Conservation (phyloP, 2,888 invertebrate genomes). For the Biston betularia region DNA sequence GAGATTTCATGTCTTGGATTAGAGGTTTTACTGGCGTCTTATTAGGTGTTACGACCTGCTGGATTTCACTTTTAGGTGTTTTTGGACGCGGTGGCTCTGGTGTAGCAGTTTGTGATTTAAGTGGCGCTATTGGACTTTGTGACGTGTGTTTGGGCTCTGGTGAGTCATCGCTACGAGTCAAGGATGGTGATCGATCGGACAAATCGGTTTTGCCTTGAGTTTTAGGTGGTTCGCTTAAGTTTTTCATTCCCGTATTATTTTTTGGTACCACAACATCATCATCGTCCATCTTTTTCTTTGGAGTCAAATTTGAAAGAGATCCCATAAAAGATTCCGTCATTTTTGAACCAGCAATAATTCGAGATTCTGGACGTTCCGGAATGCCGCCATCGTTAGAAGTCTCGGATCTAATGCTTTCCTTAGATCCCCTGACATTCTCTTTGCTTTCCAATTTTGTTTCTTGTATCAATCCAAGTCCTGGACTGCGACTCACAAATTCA, state of each 20-base stretch:
- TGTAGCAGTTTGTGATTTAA: conserved; percentile 64
- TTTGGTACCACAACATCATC: conserved; percentile 79
- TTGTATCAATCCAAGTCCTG: conserved; percentile 79
- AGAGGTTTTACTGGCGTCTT: conserved; percentile 70
- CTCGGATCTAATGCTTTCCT: conserved; percentile 77
- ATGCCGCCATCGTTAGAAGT: conserved; percentile 63
- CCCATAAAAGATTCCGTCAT: conserved; percentile 83
- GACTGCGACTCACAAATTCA: conserved; percentile 69
- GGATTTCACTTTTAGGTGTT: conserved; percentile 70
- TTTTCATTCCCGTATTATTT: conserved; percentile 62
- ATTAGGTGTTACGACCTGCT: conserved; percentile 54
- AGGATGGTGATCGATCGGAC: conserved; percentile 80
- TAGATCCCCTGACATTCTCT: conserved; percentile 76
- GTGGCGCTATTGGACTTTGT: conserved; percentile 56
- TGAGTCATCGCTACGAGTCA: conserved; percentile 82
- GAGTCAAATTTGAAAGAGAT: conserved; percentile 65
- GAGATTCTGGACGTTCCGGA: conserved; percentile 76
- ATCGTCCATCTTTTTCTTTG: conserved; percentile 74
- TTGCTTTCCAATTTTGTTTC: conserved; percentile 77
- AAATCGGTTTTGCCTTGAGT: conserved; percentile 66
- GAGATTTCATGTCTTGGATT: conserved; percentile 61
- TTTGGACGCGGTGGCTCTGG: conserved; percentile 75
- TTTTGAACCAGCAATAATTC: conserved; percentile 77
- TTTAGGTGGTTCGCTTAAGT: conserved; percentile 51
- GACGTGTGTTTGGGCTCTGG: conserved; percentile 74